Percentiles rank a stretch among this genome's conserved stretches.
Conservation (phyloP, 2,113 vertebrate species). For the Ammodytes dubius region DNA sequence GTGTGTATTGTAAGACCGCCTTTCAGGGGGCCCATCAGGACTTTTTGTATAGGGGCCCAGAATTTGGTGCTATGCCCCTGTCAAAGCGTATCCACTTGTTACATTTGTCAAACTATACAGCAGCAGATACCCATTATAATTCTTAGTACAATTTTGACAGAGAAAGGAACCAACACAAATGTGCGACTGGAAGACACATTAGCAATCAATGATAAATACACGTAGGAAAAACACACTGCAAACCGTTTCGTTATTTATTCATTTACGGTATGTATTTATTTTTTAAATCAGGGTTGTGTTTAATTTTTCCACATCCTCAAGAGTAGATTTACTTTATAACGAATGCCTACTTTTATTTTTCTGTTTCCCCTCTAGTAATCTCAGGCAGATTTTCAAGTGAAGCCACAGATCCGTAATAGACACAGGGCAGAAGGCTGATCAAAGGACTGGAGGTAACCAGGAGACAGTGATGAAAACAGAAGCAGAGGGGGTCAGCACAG, state of each 20-base stretch:
- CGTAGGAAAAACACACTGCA: not conserved
- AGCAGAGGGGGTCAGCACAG: slow-evolving; percentile 36
- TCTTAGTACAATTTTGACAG: not conserved
- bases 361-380: slow-evolving; percentile 14
- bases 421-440: slow-evolving; percentile 37
- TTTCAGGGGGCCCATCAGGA: too few relatives aligned
- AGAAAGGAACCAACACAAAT: not conserved
- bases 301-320: not conserved
- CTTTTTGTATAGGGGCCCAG: too few relatives aligned
- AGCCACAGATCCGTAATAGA: slow-evolving; percentile 45
- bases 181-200: not conserved
- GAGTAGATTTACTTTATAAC: not conserved
- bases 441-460: slow-evolving; percentile 49
- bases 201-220: not conserved
- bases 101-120: not conserved
- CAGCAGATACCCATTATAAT: not conserved
- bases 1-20: too few relatives aligned
- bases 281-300: not conserved
- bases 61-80: too few relatives aligned
- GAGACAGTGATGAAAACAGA: slow-evolving; percentile 60
- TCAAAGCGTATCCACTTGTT: not conserved
- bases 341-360: slow-evolving; percentile 16
- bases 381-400: slow-evolving; percentile 26
- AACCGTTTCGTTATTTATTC: not conserved
- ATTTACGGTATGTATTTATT: not conserved